phyloP scores from a whole-genome alignment of 2,113 vertebrate genomes.

The Elgaria multicarinata region DNA sequence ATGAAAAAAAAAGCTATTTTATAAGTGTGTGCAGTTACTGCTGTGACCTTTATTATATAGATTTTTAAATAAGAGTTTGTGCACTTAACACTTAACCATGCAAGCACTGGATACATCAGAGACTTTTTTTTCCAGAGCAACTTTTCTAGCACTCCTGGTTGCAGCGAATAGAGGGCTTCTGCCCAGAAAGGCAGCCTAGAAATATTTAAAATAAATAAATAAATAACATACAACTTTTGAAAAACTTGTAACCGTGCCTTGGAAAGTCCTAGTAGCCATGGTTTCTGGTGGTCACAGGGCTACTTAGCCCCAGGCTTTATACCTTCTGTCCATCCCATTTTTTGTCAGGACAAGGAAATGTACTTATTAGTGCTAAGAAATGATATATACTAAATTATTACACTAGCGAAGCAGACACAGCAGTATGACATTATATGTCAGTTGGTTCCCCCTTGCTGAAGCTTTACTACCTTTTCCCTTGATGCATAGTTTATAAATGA shows the following conservation, averaged over 20 bases:
- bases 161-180: background rate
- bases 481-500: background rate
- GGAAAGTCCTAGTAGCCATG: background rate
- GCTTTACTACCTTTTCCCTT: background rate
- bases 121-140: background rate
- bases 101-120: background rate
- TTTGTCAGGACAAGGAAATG: background rate
- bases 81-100: background rate
- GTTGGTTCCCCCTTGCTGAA: background rate
- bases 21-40: background rate
- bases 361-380: background rate
- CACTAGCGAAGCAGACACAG: background rate
- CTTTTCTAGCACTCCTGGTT: background rate
- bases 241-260: background rate
- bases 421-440: background rate
- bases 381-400: background rate
- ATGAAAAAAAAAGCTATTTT: background rate
- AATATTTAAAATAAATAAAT: no score
- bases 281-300: background rate
- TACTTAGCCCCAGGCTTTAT: background rate
- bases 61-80: background rate
- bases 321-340: background rate
- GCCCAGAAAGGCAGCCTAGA: background rate
- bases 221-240: background rate
- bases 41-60: background rate